Evolutionary conservation across 2,888 invertebrate genomes (phyloP).

Genomic region (Campaea margaritaria): DNA sequence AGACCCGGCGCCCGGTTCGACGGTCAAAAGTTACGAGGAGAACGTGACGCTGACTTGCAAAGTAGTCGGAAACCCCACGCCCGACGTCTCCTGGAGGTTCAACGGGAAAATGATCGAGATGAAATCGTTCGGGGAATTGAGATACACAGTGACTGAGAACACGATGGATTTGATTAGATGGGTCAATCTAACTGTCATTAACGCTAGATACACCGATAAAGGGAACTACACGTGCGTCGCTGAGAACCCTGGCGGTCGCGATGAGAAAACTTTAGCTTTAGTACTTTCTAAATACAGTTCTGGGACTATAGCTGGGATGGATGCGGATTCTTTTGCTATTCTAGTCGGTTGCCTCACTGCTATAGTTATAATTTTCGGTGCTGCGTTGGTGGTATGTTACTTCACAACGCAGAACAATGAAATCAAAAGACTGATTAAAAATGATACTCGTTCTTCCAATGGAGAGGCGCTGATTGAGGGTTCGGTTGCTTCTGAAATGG

Average conservation of each 20-base stretch:
- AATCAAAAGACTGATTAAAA: constrained; percentile 86
- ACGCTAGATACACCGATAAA: constrained; percentile 87
- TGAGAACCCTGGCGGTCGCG: constrained; percentile 92
- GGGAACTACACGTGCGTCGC: constrained; percentile 93
- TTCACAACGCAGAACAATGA: constrained; percentile 81
- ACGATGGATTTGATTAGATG: constrained; percentile 82
- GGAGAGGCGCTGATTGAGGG: constrained; percentile 89
- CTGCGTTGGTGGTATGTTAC: constrained; percentile 80
- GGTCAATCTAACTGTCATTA: constrained; percentile 89
- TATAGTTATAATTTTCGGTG: constrained; percentile 79
- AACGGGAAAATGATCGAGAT: constrained; percentile 87
- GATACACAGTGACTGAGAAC: constrained; percentile 78
- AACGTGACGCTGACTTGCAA: constrained; percentile 91
- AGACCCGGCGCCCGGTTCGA: constrained; percentile 85
- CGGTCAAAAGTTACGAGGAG: constrained; percentile 87
- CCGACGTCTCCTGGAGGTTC: constrained; percentile 90
- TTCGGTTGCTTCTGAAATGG: constrained; percentile 90
- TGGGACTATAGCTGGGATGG: constrained; percentile 75
- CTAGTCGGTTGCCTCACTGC: constrained; percentile 78
- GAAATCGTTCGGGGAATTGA: constrained; percentile 77
- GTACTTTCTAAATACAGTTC: constrained; percentile 78
- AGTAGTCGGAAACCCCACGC: constrained; percentile 90
- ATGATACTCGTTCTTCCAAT: constrained; percentile 86
- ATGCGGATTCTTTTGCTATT: constrained; percentile 82
- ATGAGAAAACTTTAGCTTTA: constrained; percentile 90